phyloP scores from a whole-genome alignment of 2,797 vertebrate genomes.

The Melanotaenia nigrans region DNA sequence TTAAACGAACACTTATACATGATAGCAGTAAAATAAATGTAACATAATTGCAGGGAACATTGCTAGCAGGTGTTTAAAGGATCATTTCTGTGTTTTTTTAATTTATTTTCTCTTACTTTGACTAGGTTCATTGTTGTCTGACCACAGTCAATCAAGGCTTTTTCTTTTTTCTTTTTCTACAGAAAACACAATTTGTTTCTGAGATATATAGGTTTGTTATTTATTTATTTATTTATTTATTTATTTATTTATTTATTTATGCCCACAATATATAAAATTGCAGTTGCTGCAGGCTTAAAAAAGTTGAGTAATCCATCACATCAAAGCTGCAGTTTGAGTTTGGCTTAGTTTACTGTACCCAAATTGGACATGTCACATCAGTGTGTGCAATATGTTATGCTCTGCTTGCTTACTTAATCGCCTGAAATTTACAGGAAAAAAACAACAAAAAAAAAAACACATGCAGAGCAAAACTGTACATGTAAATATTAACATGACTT shows the following conservation, averaged over 20 bases:
- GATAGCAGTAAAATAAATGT: constrained; percentile 4
- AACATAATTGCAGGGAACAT: constrained; percentile 9
- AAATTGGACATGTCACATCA: constrained; percentile 23
- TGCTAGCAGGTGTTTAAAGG: constrained; percentile 1
- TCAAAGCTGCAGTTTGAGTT: constrained; percentile 32
- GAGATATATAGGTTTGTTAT: no score
- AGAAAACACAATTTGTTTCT: constrained; percentile 34
- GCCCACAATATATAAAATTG: constrained; percentile 15
- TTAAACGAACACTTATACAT: background rate
- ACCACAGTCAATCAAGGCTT: constrained; percentile 3
- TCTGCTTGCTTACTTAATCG: constrained; percentile 18
- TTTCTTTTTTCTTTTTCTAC: constrained; percentile 11
- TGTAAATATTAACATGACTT: background rate
- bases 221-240: no score
- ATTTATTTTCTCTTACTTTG: background rate
- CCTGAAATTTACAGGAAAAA: constrained; percentile 14
- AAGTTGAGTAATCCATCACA: constrained; percentile 42
- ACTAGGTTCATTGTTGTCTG: constrained; percentile 4
- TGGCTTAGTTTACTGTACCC: constrained; percentile 32
- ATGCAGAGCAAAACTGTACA: background rate
- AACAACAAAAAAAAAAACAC: constrained; percentile 10
- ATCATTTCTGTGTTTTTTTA: background rate
- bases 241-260: constrained; percentile 19
- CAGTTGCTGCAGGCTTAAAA: constrained; percentile 31
- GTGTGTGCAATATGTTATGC: background rate